phyloP scores from a whole-genome alignment of 2,113 vertebrate species.

The Pterocles burchelli region DNA sequence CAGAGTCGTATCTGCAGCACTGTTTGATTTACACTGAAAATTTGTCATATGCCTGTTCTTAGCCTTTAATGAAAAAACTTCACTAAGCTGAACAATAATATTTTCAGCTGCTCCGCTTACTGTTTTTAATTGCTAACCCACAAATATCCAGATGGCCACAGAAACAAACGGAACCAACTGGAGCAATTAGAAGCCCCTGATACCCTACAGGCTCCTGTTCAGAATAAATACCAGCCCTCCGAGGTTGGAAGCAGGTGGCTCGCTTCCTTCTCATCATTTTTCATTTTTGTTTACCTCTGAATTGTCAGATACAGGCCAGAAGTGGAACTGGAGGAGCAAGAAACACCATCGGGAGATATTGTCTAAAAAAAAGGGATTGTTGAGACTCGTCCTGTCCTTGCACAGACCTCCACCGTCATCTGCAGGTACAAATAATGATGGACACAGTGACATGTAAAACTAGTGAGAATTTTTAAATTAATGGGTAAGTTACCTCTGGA shows the following conservation, averaged over 20 bases:
- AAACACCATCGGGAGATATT: not conserved
- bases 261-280: not conserved
- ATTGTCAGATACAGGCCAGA: not conserved
- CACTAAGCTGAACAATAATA: not conserved
- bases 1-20: no score
- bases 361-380: not conserved
- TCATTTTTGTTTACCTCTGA: not conserved
- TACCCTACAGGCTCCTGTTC: not conserved
- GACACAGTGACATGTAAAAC: not conserved
- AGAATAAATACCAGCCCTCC: not conserved
- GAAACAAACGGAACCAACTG: not conserved
- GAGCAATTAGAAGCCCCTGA: not conserved
- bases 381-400: not conserved
- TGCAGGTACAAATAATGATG: not conserved
- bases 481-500: not conserved
- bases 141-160: not conserved
- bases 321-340: not conserved
- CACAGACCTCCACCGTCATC: fast-evolving
- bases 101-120: not conserved
- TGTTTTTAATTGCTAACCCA: not conserved
- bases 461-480: no score
- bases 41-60: not conserved
- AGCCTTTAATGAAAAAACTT: not conserved
- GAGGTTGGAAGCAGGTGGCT: not conserved
- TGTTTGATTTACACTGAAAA: fast-evolving